These are phyloP conservation scores for Cheilinus undulatus DNA, from an alignment of 2,113 vertebrate species.

Conservation along the genomic window DNA sequence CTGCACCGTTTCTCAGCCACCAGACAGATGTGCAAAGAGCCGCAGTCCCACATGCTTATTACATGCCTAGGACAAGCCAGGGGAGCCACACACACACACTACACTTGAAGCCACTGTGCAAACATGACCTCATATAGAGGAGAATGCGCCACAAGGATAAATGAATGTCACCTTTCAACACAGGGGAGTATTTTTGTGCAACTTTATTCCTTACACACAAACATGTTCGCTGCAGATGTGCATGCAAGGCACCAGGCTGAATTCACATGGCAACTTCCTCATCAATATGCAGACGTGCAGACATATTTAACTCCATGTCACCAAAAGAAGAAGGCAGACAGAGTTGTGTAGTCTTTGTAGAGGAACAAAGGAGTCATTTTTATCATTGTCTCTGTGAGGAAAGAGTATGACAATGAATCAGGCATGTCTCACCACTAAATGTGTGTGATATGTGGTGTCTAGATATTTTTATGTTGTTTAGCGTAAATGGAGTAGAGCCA, in stretches of 20 bases:
- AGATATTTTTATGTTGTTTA: neutral
- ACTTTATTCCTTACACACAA: conserved; percentile 13
- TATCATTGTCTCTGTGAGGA: conserved; percentile 50
- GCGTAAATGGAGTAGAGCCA: neutral
- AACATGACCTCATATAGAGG: conserved; percentile 58
- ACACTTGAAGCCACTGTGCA: conserved; percentile 8
- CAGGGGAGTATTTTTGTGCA: conserved; percentile 16
- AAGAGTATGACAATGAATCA: conserved; percentile 53
- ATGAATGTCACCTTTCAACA: conserved; percentile 48
- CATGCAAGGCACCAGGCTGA: neutral
- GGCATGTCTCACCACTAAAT: conserved; percentile 32
- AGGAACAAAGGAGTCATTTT: conserved; percentile 69
- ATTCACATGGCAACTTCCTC: conserved; percentile 14
- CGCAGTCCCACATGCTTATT: conserved; percentile 67
- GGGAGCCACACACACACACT: neutral
- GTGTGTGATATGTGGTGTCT: conserved; percentile 10
- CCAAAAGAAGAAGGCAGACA: conserved; percentile 26
- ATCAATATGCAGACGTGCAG: conserved; percentile 12
- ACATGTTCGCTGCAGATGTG: conserved; percentile 31
- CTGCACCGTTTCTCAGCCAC: conserved; percentile 50
- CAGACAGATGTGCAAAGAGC: conserved; percentile 71
- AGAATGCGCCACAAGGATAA: conserved; percentile 61
- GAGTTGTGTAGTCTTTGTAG: conserved; percentile 4
- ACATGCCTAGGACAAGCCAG: conserved; percentile 58
- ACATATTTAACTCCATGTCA: conserved; percentile 51